These are phyloP conservation scores for Tribolium madens DNA, from an alignment of 1,140 invertebrate species.

Conservation along the genomic window DNA sequence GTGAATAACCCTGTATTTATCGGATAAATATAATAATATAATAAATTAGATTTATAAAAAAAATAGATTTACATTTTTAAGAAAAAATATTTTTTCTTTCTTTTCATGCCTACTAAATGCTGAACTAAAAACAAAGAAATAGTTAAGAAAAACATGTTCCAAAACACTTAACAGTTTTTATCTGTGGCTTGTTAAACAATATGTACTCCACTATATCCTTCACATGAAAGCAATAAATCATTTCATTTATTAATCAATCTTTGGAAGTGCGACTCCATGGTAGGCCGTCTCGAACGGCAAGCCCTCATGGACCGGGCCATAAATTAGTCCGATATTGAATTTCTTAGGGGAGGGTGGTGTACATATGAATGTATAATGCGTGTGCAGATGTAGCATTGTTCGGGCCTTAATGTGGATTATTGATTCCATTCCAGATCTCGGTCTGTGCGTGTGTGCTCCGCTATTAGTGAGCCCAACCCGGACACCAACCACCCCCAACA, in stretches of 20 bases:
- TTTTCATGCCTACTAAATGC: too few relatives aligned
- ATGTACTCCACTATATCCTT: not conserved
- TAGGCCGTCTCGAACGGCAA: slow-evolving; percentile 10
- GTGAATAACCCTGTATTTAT: too few relatives aligned
- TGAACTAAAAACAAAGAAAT: too few relatives aligned
- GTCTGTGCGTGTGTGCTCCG: slow-evolving; percentile 53
- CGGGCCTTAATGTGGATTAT: slow-evolving; percentile 57
- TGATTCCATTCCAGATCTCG: slow-evolving; percentile 56
- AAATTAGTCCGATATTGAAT: slow-evolving; percentile 45
- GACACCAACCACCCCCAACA: slow-evolving; percentile 47
- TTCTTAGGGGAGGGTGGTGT: slow-evolving; percentile 45
- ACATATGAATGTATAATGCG: slow-evolving; percentile 58
- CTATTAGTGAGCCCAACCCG: slow-evolving; percentile 52
- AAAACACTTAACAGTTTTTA: not conserved
- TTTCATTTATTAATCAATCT: slow-evolving; percentile 26
- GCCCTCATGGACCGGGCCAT: slow-evolving; percentile 34
- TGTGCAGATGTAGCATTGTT: slow-evolving; percentile 58
- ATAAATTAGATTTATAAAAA: too few relatives aligned
- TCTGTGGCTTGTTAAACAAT: not conserved
- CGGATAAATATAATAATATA: too few relatives aligned
- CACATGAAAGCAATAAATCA: slow-evolving; percentile 2
- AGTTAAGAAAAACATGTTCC: too few relatives aligned
- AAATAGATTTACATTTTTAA: too few relatives aligned
- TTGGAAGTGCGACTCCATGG: slow-evolving; percentile 8
- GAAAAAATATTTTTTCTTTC: too few relatives aligned